These are phyloP conservation scores for Macrostomum cliftonense DNA, from an alignment of 2,888 invertebrate species.

Conservation along the genomic window DNA sequence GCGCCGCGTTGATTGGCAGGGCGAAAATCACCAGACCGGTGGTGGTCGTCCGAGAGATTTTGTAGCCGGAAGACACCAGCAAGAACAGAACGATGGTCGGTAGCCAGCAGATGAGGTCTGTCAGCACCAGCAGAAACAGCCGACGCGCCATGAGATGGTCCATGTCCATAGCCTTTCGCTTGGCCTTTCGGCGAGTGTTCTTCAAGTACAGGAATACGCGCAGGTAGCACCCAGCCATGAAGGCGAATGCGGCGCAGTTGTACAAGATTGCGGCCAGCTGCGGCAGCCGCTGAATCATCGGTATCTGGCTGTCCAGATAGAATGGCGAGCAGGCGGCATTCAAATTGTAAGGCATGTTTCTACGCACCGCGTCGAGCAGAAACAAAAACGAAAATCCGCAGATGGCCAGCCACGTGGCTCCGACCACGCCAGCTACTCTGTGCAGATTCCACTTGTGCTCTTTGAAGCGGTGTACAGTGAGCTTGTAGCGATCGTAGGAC, in stretches of 20 bases:
- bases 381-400: not conserved
- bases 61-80: not conserved
- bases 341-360: not conserved
- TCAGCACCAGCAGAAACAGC: slow-evolving; percentile 42
- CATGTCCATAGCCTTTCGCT: slow-evolving; percentile 13
- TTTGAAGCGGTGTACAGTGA: slow-evolving; percentile 34
- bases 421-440: not conserved
- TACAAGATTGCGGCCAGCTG: not conserved
- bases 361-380: not conserved
- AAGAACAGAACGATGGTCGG: slow-evolving; percentile 38
- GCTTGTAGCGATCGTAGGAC: slow-evolving; percentile 35
- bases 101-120: slow-evolving; percentile 43
- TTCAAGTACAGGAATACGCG: slow-evolving; percentile 2
- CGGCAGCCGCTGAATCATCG: not conserved
- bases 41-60: slow-evolving; percentile 23
- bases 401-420: not conserved
- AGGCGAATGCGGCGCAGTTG: slow-evolving; percentile 2
- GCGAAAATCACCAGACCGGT: slow-evolving; percentile 44
- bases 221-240: slow-evolving; percentile 4
- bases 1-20: slow-evolving; percentile 41
- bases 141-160: slow-evolving; percentile 40
- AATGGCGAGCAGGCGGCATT: not conserved
- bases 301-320: not conserved
- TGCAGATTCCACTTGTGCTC: slow-evolving; percentile 4
- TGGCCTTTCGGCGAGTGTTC: slow-evolving; percentile 3